Conservation (phyloP, 2,113 vertebrate species). For the Cynocephalus volans region DNA sequence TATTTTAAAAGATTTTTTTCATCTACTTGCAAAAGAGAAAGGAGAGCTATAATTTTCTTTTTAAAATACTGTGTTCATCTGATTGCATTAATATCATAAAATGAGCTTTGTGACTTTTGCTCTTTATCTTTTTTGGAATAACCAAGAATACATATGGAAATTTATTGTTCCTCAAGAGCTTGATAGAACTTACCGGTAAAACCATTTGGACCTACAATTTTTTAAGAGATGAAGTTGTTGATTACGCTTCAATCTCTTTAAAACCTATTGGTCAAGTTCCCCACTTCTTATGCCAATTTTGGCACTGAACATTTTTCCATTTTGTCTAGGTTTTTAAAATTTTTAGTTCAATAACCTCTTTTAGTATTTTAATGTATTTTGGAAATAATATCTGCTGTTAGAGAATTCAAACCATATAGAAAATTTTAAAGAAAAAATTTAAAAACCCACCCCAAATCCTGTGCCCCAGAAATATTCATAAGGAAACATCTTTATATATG, state of each 20-base stretch:
- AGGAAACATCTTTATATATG: not conserved
- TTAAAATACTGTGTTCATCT: not conserved
- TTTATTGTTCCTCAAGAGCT: constrained; percentile 1
- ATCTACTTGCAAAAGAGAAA: not conserved
- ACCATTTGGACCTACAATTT: not conserved
- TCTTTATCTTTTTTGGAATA: constrained; percentile 2
- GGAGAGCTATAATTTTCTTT: not conserved
- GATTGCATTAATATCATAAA: not conserved
- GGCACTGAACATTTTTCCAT: not conserved
- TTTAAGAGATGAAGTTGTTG: not conserved
- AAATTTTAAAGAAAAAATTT: constrained; percentile 21
- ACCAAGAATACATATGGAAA: not conserved
- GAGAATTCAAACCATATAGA: not conserved
- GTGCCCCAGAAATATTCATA: constrained; percentile 23
- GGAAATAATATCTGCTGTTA: not conserved
- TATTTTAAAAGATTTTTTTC: constrained; percentile 56
- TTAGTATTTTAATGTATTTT: constrained; percentile 8
- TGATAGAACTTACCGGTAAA: constrained; percentile 24
- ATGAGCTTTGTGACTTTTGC: not conserved
- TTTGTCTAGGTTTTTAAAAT: constrained; percentile 7
- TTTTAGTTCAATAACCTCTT: not conserved
- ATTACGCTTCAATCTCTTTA: not conserved
- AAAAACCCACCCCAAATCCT: not conserved
- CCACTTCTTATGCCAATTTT: constrained; percentile 4
- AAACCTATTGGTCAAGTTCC: not conserved